These are phyloP conservation scores for Oxygymnocypris stewartii DNA, from an alignment of 2,113 vertebrate genomes.

Conservation along the genomic window DNA sequence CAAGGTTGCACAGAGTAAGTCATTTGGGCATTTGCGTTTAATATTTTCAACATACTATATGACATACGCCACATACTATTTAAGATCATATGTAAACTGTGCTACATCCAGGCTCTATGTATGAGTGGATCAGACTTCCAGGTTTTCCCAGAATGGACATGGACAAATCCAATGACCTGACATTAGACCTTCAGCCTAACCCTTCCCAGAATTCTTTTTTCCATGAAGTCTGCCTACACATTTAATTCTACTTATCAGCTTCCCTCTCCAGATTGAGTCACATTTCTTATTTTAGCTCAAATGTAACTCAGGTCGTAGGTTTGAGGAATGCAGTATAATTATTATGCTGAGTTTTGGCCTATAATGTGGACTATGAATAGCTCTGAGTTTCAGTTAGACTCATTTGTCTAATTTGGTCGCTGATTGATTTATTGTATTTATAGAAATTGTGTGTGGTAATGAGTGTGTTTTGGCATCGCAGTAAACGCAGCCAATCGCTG, in stretches of 20 bases:
- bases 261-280: conserved; percentile 35
- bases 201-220: conserved; percentile 38
- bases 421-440: not conserved
- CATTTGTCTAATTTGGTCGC: not conserved
- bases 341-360: not conserved
- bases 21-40: not conserved
- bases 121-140: not conserved
- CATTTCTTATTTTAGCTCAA: conserved; percentile 55
- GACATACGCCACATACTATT: not conserved
- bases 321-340: not conserved
- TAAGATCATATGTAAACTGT: not conserved
- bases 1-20: no score
- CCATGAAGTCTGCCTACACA: not conserved
- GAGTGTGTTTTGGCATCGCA: not conserved
- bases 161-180: not conserved
- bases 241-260: conserved; percentile 36
- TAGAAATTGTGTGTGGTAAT: not conserved
- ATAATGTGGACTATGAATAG: not conserved
- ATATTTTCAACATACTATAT: not conserved
- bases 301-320: not conserved
- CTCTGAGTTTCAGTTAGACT: not conserved
- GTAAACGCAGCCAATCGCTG: not conserved
- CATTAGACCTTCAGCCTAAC: not conserved
- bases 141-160: not conserved
- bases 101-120: not conserved